A percentile compares a stretch with the other conserved stretches of the same genome.
Evolutionary conservation across 2,888 invertebrate genomes (phyloP).

Genomic region (Sturmia bella): DNA sequence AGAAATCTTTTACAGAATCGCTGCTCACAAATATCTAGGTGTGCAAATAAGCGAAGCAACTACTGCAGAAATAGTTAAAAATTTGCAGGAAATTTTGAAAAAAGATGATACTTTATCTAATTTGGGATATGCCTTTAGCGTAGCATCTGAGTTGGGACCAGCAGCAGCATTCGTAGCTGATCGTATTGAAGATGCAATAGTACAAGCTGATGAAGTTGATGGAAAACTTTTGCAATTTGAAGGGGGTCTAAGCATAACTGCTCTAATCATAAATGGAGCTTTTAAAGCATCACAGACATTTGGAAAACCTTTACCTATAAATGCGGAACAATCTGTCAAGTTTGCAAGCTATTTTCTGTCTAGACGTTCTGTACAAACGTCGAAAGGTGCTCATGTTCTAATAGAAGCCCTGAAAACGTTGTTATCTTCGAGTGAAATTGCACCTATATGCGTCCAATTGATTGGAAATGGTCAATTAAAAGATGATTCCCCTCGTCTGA

Average conservation of each 20-base stretch:
- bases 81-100: slow-evolving; percentile 89
- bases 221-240: slow-evolving; percentile 94
- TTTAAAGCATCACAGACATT: slow-evolving; percentile 84
- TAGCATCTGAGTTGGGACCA: slow-evolving; percentile 88
- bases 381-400: slow-evolving; percentile 91
- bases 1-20: slow-evolving; percentile 89
- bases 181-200: slow-evolving; percentile 94
- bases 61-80: slow-evolving; percentile 87
- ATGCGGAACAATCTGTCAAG: slow-evolving; percentile 91
- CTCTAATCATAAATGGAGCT: slow-evolving; percentile 84
- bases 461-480: slow-evolving; percentile 91
- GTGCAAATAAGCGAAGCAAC: slow-evolving; percentile 86
- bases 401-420: slow-evolving; percentile 88
- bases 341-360: slow-evolving; percentile 95
- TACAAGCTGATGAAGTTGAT: slow-evolving; percentile 97
- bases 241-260: slow-evolving; percentile 92
- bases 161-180: slow-evolving; percentile 86
- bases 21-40: slow-evolving; percentile 86
- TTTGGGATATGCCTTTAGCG: slow-evolving; percentile 91
- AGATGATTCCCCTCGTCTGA: slow-evolving; percentile 87
- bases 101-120: slow-evolving; percentile 92
- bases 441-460: slow-evolving; percentile 92
- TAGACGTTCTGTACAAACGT: slow-evolving; percentile 92
- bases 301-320: slow-evolving; percentile 87
- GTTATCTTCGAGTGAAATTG: slow-evolving; percentile 87